A percentile compares a stretch with the other conserved stretches of the same genome.
phyloP scores from a whole-genome alignment of 2,113 vertebrate species.

The Xiphophorus hellerii region DNA sequence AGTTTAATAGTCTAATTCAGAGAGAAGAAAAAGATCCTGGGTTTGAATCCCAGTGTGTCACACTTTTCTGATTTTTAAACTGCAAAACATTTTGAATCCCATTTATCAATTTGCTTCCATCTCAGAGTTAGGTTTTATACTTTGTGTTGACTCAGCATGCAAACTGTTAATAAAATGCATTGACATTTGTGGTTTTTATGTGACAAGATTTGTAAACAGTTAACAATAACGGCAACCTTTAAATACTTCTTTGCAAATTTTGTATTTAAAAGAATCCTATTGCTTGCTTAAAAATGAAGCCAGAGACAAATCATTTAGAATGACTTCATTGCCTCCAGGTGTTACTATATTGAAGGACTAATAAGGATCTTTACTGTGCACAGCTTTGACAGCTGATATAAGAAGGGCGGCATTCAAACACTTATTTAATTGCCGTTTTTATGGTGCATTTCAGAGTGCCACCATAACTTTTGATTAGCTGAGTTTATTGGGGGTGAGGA shows the following conservation, averaged over 20 bases:
- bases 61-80: neutral
- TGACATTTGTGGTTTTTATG: neutral
- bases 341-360: conserved; percentile 45
- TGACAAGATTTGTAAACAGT: neutral
- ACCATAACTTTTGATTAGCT: conserved; percentile 81
- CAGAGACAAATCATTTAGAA: conserved; percentile 25
- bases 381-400: conserved; percentile 44
- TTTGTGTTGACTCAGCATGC: neutral
- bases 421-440: conserved; percentile 80
- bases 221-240: neutral
- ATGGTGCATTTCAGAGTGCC: conserved; percentile 71
- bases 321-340: conserved; percentile 56
- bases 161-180: neutral
- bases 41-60: neutral
- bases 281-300: conserved; percentile 24
- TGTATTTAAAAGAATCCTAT: neutral
- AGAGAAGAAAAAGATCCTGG: neutral
- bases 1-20: too few species aligned
- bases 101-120: neutral
- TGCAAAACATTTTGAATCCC: neutral
- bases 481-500: conserved; percentile 69
- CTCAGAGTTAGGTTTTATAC: neutral
- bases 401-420: conserved; percentile 67
- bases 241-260: neutral
- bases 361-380: conserved; percentile 59